These are phyloP conservation scores for Drosophila ustulata DNA, from an alignment of 2,888 invertebrate genomes.

Conservation along the genomic window DNA sequence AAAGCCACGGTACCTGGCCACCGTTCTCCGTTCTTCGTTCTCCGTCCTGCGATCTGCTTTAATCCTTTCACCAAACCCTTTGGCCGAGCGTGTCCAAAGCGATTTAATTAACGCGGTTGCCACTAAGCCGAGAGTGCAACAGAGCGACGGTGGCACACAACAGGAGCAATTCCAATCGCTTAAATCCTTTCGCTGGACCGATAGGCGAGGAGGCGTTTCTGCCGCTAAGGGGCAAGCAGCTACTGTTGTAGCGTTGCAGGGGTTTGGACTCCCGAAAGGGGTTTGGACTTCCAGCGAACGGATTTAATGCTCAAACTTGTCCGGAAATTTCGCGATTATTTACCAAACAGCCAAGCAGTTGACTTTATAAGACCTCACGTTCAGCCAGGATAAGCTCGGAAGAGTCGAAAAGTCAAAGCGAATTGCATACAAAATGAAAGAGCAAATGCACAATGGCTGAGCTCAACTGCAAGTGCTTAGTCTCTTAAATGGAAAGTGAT, in stretches of 20 bases:
- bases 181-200: conserved; percentile 63
- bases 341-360: conserved; percentile 69
- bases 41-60: conserved; percentile 15
- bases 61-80: conserved; percentile 71
- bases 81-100: conserved; percentile 71
- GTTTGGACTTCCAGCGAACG: conserved; percentile 68
- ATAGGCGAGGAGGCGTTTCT: conserved; percentile 48
- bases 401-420: conserved; percentile 26
- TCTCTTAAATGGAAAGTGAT: background rate
- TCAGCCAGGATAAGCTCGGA: conserved; percentile 16
- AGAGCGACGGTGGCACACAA: conserved; percentile 11
- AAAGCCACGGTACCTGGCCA: conserved; percentile 64
- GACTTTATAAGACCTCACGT: conserved; percentile 62
- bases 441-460: conserved; percentile 41
- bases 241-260: conserved; percentile 59
- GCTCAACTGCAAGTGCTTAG: conserved; percentile 5
- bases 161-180: conserved; percentile 38
- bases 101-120: conserved; percentile 81
- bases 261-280: no score
- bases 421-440: conserved; percentile 33
- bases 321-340: conserved; percentile 67
- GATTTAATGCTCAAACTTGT: conserved; percentile 58
- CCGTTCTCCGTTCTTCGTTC: conserved; percentile 21
- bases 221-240: conserved; percentile 61
- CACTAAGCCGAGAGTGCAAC: conserved; percentile 35